Base-by-base conservation (phyloP, 2,113 vertebrate species). In the Chloropsis hardwickii region DNA sequence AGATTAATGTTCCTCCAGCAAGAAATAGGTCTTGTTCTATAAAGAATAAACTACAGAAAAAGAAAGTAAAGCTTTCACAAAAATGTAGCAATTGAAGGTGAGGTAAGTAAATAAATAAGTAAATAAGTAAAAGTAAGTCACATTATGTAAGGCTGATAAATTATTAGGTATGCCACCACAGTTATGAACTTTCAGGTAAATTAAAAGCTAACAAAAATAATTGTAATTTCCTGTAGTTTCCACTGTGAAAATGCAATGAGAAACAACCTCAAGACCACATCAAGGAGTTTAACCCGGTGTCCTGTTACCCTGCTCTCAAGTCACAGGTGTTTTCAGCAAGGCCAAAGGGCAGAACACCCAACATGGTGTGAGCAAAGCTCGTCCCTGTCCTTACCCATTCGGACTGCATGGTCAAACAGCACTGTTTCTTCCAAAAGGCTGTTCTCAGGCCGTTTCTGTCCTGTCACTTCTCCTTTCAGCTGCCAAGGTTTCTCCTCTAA, bases 401-500 rank as follows among this genome's bases (percentile, higher is more conserved):
- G 98, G 27, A 99, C 98, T 0, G 98, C 96, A 9, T 99, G 99
- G 87, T 99, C 99, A 74, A 99, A 99, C 25, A 98, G 97, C 7
- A 99, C 90, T 1, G 98, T 98, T 96, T 99, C 99, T 76, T 99
- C 99, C 69, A 99, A 88, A 90, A 99, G 98, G 97, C 99, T 99
- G 98, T 99, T 99, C 94, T 99, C 99, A 1, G 99, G 99, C 12
- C 99, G 98, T 23, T 98, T 98, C 74, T 99, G 98, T 0, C 98
- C 99, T 1, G 98, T 98, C 91, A 99, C 98, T 95, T 99, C 99
- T 92, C 99, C 99, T 7, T 96, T 98, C 42, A 99, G 97, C 96
- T 99, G 99, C 99, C 99, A 99, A 1, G 99, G 98, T 86, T 99
- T 99, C 83, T 98, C 98, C n/a, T 95, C 97, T 79, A 99, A 94